Conservation (phyloP, 2,888 invertebrate species). For the Molanna angustata region DNA sequence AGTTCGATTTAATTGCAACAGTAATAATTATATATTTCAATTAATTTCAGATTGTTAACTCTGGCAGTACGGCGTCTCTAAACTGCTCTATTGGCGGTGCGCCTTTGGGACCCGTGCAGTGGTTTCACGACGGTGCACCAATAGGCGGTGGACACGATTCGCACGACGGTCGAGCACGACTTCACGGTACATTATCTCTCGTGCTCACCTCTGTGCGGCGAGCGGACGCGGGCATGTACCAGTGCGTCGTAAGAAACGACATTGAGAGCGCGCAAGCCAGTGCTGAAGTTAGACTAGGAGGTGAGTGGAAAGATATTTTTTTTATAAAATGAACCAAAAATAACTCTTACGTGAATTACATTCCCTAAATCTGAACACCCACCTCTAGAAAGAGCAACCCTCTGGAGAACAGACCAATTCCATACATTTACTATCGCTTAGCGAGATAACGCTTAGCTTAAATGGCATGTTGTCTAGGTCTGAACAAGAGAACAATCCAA, state of each 20-base stretch:
- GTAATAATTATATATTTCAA: too few species aligned
- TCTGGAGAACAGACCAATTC: too few species aligned
- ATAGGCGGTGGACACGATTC: conserved; percentile 41
- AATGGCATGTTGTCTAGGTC: too few species aligned
- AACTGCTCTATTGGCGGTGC: conserved; percentile 84
- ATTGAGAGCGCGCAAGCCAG: conserved; percentile 78
- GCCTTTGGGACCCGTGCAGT: conserved; percentile 67
- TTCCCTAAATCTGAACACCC: too few species aligned
- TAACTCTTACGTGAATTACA: too few species aligned
- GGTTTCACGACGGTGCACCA: conserved; percentile 71
- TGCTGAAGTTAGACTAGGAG: conserved; percentile 74
- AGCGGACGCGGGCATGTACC: conserved; percentile 84
- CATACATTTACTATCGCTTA: too few species aligned
- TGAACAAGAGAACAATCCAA: too few species aligned
- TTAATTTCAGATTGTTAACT: conserved; percentile 75
- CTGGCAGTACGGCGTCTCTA: conserved; percentile 77
- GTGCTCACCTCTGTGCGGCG: conserved; percentile 59
- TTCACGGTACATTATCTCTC: conserved; percentile 41
- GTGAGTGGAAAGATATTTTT: too few species aligned
- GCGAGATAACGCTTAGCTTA: too few species aligned
- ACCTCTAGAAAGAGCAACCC: too few species aligned
- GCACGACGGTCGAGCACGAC: conserved; percentile 41
- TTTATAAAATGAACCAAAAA: too few species aligned
- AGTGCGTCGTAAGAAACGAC: conserved; percentile 80
- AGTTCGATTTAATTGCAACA: too few species aligned